Evolutionary conservation across 2,113 vertebrate species (phyloP).

Genomic region (Siphamia tubifer): DNA sequence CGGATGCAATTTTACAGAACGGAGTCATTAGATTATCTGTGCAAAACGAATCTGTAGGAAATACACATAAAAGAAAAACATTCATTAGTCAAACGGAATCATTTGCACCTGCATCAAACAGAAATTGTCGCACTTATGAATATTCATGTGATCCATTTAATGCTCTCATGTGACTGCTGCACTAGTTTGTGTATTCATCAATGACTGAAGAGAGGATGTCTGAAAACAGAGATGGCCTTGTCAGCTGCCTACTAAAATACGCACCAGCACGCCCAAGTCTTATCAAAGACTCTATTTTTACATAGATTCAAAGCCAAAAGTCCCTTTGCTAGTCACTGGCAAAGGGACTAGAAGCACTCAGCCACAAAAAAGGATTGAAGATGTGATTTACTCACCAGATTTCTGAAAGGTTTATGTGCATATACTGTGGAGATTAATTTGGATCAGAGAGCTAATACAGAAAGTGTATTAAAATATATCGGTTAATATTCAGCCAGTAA

Average conservation of each 20-base stretch:
- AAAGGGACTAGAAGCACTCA: background rate
- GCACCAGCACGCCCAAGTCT: constrained; percentile 5
- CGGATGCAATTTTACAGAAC: background rate
- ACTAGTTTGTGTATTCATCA: constrained; percentile 50
- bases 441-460: background rate
- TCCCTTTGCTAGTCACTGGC: background rate
- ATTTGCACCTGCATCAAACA: background rate
- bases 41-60: background rate
- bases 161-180: constrained; percentile 30
- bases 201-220: constrained; percentile 31
- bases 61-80: no score
- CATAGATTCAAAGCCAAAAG: constrained; percentile 29
- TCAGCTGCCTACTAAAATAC: constrained; percentile 34
- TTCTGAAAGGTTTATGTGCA: background rate
- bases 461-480: background rate
- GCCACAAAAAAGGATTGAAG: background rate
- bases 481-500: background rate
- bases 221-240: constrained; percentile 65
- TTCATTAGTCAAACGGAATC: background rate
- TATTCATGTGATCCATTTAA: constrained; percentile 27
- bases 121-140: background rate
- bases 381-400: background rate
- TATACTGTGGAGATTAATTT: background rate
- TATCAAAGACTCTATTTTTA: constrained; percentile 66
- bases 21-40: background rate